Base-by-base conservation (phyloP, 2,113 vertebrate species). In the Apistogramma diplotaenia region DNA sequence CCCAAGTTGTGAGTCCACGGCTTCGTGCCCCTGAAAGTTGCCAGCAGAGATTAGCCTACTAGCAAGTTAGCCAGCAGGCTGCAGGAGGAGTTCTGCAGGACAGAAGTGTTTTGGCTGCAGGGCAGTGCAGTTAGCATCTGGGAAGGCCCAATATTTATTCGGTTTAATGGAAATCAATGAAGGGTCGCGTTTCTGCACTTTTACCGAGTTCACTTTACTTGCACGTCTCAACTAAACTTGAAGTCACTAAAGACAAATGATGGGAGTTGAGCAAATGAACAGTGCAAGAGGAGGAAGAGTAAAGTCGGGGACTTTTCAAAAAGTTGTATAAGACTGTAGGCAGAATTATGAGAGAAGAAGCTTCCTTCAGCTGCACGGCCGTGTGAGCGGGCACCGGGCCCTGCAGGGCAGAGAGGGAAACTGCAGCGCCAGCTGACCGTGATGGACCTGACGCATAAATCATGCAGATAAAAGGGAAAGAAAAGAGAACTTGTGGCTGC, bases 31-130 rank as follows among this genome's bases (percentile, higher is more conserved):
- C 8, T 62, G 53, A 8, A 88, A 86, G 85, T 86, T 89, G 65
- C 65, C 78, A 65, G 81, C 55, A 35, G 55, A 81, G 60, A 54
- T 85, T 89, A 85, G 84, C 89, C 74, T 27, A 9, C 74, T 89
- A 90, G 90, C 89, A 25, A 49, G 54, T 79, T 89, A 89, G 86
- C 85, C 58, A 35, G 58, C 73, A 40, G 79, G 53, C 78, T 90
- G 79, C 78, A 76, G 15, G 59, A 84, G 76, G 55, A 46, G 79
- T 76, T 4, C 57, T 70, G 35, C 71, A 35, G 62, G 40, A 70
- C 43, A 84, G 79, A 57, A 27, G 83, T 70, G 78, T 76, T 83
- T 16, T 76, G 57, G 70, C 16, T 40, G 12, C 74, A 56, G 8
- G 23, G 55, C 25, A 11, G 1, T 60, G 57, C 8, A 35, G 13